phyloP scores from a whole-genome alignment of 2,797 vertebrate genomes.

The Eidolon dupreanum region DNA sequence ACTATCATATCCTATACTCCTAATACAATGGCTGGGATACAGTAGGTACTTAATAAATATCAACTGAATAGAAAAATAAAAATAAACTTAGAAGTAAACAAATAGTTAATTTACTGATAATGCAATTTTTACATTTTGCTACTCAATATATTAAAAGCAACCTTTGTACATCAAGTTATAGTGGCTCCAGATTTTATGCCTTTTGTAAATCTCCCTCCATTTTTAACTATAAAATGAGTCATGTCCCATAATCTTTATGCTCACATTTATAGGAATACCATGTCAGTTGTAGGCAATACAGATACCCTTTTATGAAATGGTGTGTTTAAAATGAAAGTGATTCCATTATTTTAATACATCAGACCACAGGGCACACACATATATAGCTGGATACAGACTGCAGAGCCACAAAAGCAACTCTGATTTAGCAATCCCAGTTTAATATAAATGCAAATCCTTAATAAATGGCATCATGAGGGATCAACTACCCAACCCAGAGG shows the following conservation, averaged over 20 bases:
- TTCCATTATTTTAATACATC: background rate
- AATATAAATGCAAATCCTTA: constrained; percentile 57
- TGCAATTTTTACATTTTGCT: background rate
- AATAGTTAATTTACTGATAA: background rate
- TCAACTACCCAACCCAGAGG: background rate
- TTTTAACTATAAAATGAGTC: constrained; percentile 4
- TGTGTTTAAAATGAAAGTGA: background rate
- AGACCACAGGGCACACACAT: background rate
- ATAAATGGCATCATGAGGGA: constrained; percentile 21
- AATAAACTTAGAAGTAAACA: background rate
- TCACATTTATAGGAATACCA: background rate
- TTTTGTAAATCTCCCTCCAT: constrained; percentile 37
- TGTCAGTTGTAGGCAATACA: background rate
- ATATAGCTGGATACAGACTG: background rate
- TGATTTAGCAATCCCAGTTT: background rate
- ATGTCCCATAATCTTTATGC: background rate
- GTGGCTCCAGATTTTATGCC: background rate
- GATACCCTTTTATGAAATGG: background rate
- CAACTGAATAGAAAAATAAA: too few species aligned
- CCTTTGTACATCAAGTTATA: background rate
- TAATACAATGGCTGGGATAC: background rate
- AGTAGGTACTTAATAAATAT: background rate
- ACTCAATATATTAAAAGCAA: background rate
- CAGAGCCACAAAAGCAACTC: constrained; percentile 5
- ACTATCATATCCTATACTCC: background rate